Evolutionary conservation across 2,113 vertebrate species (phyloP).

Genomic region (Riparia riparia): DNA sequence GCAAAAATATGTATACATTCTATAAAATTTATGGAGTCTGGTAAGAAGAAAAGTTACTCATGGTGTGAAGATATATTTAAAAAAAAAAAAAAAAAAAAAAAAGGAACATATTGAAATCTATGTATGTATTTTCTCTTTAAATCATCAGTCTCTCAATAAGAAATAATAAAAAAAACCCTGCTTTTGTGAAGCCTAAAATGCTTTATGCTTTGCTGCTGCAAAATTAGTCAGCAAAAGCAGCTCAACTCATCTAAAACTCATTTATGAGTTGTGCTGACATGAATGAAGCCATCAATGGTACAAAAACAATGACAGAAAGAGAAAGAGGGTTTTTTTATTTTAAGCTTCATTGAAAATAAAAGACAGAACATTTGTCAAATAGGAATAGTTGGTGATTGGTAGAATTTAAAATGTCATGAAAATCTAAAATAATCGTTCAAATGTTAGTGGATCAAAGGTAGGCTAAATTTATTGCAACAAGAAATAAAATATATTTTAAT

Average conservation of each 20-base stretch:
- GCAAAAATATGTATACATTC: background rate
- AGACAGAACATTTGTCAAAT: background rate
- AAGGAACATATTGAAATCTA: background rate
- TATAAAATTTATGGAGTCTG: background rate
- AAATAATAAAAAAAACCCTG: background rate
- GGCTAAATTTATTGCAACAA: background rate
- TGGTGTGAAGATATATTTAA: background rate
- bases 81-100: background rate
- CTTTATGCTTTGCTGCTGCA: slow-evolving; percentile 27
- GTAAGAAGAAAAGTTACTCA: background rate
- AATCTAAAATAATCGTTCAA: background rate
- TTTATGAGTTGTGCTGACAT: slow-evolving; percentile 54
- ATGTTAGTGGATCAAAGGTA: background rate
- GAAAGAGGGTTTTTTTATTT: background rate
- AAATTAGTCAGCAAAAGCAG: slow-evolving; percentile 48
- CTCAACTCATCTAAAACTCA: slow-evolving; percentile 45
- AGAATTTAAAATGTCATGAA: background rate
- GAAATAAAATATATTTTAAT: background rate
- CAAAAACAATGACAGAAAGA: slow-evolving; percentile 1
- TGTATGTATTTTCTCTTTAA: background rate
- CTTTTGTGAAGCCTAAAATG: slow-evolving; percentile 15
- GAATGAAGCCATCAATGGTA: slow-evolving; percentile 22
- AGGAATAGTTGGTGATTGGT: background rate
- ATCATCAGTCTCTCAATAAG: background rate
- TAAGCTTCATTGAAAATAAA: slow-evolving; percentile 6